Percentiles rank a stretch among this genome's conserved stretches.
Conservation (phyloP, 2,797 vertebrate species). For the Garrulus glandarius region DNA sequence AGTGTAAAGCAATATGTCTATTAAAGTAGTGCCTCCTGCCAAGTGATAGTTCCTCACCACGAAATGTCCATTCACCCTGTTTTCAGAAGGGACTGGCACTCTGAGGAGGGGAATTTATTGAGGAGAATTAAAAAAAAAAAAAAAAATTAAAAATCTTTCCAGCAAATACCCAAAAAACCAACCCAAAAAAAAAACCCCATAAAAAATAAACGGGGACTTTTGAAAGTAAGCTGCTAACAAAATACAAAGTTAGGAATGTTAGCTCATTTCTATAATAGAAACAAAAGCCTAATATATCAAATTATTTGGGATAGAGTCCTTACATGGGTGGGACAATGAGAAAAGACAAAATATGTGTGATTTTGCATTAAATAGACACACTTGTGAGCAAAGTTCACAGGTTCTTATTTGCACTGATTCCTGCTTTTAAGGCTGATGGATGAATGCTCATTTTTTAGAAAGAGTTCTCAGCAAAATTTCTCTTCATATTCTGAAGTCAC, state of each 20-base stretch:
- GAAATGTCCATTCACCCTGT: not conserved
- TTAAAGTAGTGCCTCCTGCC: conserved; percentile 1
- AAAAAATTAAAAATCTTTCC: too few species aligned
- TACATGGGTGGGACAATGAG: rapidly evolving
- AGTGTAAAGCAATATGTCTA: conserved; percentile 23
- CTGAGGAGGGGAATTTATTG: not conserved
- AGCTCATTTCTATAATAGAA: not conserved
- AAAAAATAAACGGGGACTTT: rapidly evolving
- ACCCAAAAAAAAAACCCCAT: not conserved
- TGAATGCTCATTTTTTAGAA: not conserved
- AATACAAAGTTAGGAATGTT: not conserved
- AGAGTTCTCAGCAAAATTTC: not conserved
- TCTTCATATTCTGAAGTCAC: rapidly evolving
- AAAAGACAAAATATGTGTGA: not conserved
- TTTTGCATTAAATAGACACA: not conserved
- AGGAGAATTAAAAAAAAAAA: too few species aligned
- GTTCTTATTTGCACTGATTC: not conserved
- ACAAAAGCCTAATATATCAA: not conserved
- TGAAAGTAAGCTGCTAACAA: not conserved
- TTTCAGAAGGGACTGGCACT: not conserved
- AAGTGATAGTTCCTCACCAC: not conserved
- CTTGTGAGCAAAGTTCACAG: too few species aligned
- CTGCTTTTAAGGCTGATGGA: not conserved
- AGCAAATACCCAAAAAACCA: not conserved
- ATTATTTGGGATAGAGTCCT: not conserved